Percentiles rank a stretch among this genome's conserved stretches.
Conservation (phyloP, 2,888 invertebrate genomes). For the Heliconius ethilla region DNA sequence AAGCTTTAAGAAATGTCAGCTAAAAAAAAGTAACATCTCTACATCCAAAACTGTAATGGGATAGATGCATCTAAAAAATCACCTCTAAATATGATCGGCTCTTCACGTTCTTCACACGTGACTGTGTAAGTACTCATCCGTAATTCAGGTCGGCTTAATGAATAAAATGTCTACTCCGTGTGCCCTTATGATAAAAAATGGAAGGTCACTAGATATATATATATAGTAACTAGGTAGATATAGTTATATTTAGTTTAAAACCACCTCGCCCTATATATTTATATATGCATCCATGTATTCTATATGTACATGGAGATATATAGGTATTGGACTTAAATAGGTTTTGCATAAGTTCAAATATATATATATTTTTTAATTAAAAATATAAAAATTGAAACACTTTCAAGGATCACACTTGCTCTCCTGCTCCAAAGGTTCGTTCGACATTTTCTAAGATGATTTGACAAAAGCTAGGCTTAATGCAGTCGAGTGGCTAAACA, state of each 20-base stretch:
- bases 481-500: too few species aligned
- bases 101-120: neutral
- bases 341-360: too few species aligned
- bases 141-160: constrained; percentile 23
- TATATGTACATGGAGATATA: neutral
- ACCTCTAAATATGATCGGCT: constrained; percentile 8
- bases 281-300: neutral
- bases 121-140: neutral
- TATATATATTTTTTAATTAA: too few species aligned
- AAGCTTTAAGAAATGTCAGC: neutral
- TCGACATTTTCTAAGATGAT: too few species aligned
- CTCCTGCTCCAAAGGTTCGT: too few species aligned
- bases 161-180: constrained; percentile 7
- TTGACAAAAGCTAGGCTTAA: too few species aligned
- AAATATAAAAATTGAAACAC: too few species aligned
- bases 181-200: constrained; percentile 4
- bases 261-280: neutral
- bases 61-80: neutral
- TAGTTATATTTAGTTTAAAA: neutral
- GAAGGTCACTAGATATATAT: neutral
- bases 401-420: too few species aligned
- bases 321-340: neutral
- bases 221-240: too few species aligned
- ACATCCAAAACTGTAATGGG: too few species aligned
- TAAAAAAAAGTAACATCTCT: neutral